Evolutionary conservation across 2,888 invertebrate genomes (phyloP).

Genomic region (Drosophila borborema): DNA sequence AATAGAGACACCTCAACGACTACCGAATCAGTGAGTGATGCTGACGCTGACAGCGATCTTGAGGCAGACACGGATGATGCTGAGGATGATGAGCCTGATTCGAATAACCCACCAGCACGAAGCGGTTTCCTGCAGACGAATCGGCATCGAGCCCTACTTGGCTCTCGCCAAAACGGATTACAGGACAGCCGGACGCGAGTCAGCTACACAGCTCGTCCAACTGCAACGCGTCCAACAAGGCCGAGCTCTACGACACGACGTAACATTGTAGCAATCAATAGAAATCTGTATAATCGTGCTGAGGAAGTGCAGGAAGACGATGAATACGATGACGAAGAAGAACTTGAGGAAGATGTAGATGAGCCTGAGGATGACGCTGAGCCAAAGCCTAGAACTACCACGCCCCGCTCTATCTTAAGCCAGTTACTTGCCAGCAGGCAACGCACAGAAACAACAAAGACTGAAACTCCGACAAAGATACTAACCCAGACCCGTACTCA

Average conservation of each 20-base stretch:
- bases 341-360: conserved; percentile 30
- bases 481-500: conserved; percentile 18
- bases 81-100: not conserved
- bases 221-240: conserved; percentile 35
- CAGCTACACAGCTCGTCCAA: conserved; percentile 27
- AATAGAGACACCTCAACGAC: conserved; percentile 29
- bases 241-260: conserved; percentile 42
- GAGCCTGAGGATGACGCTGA: conserved; percentile 21
- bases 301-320: conserved; percentile 33
- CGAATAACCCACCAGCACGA: conserved; percentile 29
- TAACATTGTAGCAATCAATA: conserved; percentile 55
- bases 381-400: conserved; percentile 14
- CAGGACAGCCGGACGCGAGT: conserved; percentile 4
- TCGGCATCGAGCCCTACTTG: conserved; percentile 60
- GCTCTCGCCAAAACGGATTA: conserved; percentile 1
- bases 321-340: conserved; percentile 16
- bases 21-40: conserved; percentile 5
- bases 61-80: conserved; percentile 36
- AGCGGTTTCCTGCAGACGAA: conserved; percentile 62
- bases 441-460: conserved; percentile 17
- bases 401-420: conserved; percentile 46
- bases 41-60: conserved; percentile 23
- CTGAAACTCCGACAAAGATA: conserved; percentile 22
- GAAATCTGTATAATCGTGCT: conserved; percentile 50
- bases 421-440: conserved; percentile 63